phyloP scores from a whole-genome alignment of 2,113 vertebrate genomes.

The Paradoxurus hermaphroditus region DNA sequence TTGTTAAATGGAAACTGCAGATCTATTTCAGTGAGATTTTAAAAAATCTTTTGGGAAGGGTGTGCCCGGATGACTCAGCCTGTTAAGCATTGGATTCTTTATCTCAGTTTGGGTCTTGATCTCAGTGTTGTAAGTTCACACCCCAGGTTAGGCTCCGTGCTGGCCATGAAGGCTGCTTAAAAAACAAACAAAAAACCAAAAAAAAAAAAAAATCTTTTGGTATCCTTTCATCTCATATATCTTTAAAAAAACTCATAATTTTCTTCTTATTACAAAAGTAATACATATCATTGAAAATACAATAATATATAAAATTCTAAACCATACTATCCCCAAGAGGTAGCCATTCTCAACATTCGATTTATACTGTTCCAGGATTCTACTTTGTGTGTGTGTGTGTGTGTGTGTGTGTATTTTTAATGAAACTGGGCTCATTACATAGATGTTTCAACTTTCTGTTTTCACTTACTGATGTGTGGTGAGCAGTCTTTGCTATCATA shows the following conservation, averaged over 20 bases:
- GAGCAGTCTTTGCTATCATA: not conserved
- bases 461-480: not conserved
- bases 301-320: not conserved
- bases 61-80: not conserved
- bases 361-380: not conserved
- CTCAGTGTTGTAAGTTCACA: not conserved
- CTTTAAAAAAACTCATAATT: not conserved
- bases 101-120: not conserved
- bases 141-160: not conserved
- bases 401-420: not conserved
- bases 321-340: not conserved
- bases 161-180: not conserved
- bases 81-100: not conserved
- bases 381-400: not conserved
- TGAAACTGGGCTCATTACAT: not conserved
- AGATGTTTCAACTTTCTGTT: not conserved
- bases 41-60: not conserved
- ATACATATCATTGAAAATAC: not conserved
- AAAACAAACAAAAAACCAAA: not conserved
- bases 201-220: not conserved
- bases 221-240: not conserved
- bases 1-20: conserved; percentile 1
- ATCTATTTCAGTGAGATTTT: conserved; percentile 3
- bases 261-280: conserved; percentile 20
- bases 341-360: not conserved